phyloP scores from a whole-genome alignment of 2,113 vertebrate species.

The Myrmecophaga tridactyla region DNA sequence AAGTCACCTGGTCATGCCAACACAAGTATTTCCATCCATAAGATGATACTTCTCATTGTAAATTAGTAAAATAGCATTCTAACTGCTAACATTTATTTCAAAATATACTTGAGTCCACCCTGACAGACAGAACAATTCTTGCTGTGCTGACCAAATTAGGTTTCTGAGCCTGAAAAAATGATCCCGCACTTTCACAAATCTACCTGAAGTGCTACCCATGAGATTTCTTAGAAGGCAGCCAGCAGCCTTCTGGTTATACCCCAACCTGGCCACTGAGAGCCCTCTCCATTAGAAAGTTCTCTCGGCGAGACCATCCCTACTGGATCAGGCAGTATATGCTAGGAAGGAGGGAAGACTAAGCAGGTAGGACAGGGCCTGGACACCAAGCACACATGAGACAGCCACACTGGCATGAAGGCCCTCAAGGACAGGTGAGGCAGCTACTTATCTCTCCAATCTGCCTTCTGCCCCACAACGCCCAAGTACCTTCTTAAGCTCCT shows the following conservation, averaged over 20 bases:
- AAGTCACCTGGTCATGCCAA: slow-evolving; percentile 6
- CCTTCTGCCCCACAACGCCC: background rate
- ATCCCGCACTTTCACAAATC: slow-evolving; percentile 32
- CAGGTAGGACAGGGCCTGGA: background rate
- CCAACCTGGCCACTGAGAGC: background rate
- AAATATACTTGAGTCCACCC: background rate
- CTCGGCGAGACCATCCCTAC: background rate
- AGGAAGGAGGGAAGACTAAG: background rate
- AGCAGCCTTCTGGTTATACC: slow-evolving; percentile 2
- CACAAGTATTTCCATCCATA: background rate
- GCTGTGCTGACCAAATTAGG: background rate
- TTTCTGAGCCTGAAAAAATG: slow-evolving; percentile 36
- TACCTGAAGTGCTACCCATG: background rate
- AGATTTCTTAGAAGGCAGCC: background rate
- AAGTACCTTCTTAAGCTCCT: slow-evolving; percentile 82
- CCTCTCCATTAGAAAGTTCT: background rate
- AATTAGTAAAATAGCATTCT: background rate
- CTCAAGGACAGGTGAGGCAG: background rate
- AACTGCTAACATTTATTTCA: background rate
- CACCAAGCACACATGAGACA: background rate
- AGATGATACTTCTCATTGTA: background rate
- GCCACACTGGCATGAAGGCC: background rate
- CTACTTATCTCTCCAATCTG: background rate
- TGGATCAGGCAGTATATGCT: background rate
- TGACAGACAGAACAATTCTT: background rate